These are phyloP conservation scores for Chelonus insularis DNA, from an alignment of 1,140 invertebrate genomes.

Conservation along the genomic window DNA sequence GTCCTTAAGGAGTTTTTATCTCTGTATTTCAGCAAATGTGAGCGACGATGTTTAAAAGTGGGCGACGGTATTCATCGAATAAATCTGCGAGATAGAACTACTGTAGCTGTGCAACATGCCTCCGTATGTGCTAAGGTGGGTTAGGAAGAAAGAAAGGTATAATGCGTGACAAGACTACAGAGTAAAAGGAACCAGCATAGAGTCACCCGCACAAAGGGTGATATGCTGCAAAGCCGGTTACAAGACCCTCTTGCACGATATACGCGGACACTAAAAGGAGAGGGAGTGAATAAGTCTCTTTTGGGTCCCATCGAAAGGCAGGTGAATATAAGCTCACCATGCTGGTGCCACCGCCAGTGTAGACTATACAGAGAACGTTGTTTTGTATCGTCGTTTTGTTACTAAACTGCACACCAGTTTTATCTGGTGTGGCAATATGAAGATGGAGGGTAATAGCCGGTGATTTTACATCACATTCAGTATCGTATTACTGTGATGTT, in stretches of 20 bases:
- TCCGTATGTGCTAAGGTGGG: conserved; percentile 17
- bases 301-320: conserved; percentile 39
- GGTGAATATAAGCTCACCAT: conserved; percentile 47
- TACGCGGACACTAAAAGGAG: not conserved
- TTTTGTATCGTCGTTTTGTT: not conserved
- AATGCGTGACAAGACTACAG: conserved; percentile 56
- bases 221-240: conserved; percentile 59
- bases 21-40: not conserved
- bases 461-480: too few relatives aligned
- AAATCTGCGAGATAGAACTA: not conserved
- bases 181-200: conserved; percentile 51
- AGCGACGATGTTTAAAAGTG: not conserved
- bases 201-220: conserved; percentile 57
- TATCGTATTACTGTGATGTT: too few relatives aligned
- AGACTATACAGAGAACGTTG: conserved; percentile 13
- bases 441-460: not conserved
- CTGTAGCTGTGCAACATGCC: conserved; percentile 18
- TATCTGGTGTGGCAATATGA: not conserved
- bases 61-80: conserved; percentile 4
- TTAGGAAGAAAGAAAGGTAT: conserved; percentile 4
- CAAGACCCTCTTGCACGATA: conserved; percentile 23
- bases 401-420: not conserved
- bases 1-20: not conserved
- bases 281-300: conserved; percentile 1
- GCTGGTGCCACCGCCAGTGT: conserved; percentile 7